Percentiles rank a stretch among this genome's conserved stretches.
phyloP scores from a whole-genome alignment of 2,797 vertebrate genomes.

The Harpagifer antarcticus region DNA sequence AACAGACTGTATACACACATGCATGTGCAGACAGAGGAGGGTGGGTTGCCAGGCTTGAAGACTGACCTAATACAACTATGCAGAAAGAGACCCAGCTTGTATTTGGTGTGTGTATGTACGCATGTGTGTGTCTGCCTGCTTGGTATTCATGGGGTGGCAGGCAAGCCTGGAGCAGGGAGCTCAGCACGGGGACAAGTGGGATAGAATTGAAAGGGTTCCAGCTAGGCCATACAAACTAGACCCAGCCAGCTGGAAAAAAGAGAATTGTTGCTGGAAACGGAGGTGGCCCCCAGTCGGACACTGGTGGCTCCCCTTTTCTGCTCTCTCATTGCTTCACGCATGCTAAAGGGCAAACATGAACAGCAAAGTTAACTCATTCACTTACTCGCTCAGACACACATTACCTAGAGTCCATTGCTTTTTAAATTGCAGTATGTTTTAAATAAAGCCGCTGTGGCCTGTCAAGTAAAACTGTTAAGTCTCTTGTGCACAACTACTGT shows the following conservation, averaged over 20 bases:
- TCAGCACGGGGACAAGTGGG: slow-evolving; percentile 79
- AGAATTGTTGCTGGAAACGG: slow-evolving; percentile 81
- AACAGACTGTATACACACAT: slow-evolving; percentile 14
- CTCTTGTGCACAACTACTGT: slow-evolving; percentile 50
- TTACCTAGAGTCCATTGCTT: slow-evolving; percentile 37
- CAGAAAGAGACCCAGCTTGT: slow-evolving; percentile 67
- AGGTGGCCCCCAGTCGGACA: slow-evolving; percentile 53
- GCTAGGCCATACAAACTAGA: slow-evolving; percentile 86
- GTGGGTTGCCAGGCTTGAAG: slow-evolving; percentile 81
- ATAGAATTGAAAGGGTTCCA: slow-evolving; percentile 86
- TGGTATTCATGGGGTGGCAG: slow-evolving; percentile 86
- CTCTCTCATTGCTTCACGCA: slow-evolving; percentile 28
- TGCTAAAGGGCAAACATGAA: slow-evolving; percentile 28
- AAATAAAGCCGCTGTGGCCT: slow-evolving; percentile 59
- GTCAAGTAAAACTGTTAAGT: slow-evolving; percentile 61
- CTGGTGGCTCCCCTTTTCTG: slow-evolving; percentile 46
- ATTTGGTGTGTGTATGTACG: slow-evolving; percentile 43
- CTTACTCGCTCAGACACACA: slow-evolving; percentile 6
- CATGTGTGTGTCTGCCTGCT: slow-evolving; percentile 72
- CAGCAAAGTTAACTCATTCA: slow-evolving; percentile 14
- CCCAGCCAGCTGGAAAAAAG: slow-evolving; percentile 82
- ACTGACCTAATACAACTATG: slow-evolving; percentile 79
- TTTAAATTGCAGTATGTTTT: slow-evolving; percentile 57
- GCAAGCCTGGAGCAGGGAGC: slow-evolving; percentile 44
- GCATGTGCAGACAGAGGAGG: slow-evolving; percentile 24